A percentile compares a stretch with the other conserved stretches of the same genome.
These are phyloP conservation scores for Astreopora myriophthalma DNA, from an alignment of 64 coral and sea anemone genomes.

Conservation along the genomic window DNA sequence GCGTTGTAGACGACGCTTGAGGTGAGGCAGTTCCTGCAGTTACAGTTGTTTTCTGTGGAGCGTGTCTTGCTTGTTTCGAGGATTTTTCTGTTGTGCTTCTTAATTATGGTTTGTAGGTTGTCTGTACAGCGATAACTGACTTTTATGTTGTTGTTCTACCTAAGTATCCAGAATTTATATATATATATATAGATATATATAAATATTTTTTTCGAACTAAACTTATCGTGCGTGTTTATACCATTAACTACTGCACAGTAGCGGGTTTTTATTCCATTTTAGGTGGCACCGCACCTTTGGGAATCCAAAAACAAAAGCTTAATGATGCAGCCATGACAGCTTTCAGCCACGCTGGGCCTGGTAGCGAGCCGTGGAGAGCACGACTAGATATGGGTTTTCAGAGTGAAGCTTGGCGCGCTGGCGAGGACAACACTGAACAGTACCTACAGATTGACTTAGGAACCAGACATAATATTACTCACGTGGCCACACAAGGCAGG, in stretches of 20 bases:
- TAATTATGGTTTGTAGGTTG: no score
- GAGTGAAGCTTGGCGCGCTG: constrained; percentile 65
- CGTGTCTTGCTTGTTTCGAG: no score
- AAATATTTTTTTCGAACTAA: no score
- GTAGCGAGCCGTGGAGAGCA: constrained; percentile 72
- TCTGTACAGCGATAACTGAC: no score
- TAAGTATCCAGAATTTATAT: no score
- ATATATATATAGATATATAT: no score
- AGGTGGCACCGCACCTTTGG: constrained; percentile 50
- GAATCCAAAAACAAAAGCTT: constrained; percentile 59
- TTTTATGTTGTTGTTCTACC: no score
- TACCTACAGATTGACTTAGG: constrained; percentile 63
- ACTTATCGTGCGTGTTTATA: no score
- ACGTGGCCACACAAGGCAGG: constrained; percentile 41
- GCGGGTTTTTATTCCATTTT: neutral
- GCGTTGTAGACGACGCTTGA: no score
- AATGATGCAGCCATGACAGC: constrained; percentile 39
- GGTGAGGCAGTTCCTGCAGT: no score
- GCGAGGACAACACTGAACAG: constrained; percentile 39
- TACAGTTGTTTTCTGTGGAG: no score
- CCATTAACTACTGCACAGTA: neutral
- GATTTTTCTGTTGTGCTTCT: no score
- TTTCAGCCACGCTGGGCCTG: constrained; percentile 37
- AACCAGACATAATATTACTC: constrained; percentile 39
- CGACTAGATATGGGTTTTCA: constrained; percentile 41